phyloP scores from a whole-genome alignment of 53 echinoderm and acorn worm genomes.

The Apostichopus leukothele region DNA sequence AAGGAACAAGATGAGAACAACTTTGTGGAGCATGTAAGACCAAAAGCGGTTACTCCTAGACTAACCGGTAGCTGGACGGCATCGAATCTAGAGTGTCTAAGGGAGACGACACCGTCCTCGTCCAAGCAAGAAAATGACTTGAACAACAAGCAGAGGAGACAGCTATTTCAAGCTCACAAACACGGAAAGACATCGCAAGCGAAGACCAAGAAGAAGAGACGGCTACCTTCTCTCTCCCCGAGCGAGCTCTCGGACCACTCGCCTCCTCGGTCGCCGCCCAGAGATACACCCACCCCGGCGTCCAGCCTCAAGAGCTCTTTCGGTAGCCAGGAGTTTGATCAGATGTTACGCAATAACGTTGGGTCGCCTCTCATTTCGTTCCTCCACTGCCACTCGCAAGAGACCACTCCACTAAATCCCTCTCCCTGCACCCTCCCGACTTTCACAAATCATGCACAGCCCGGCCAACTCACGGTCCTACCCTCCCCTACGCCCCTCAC shows the following conservation, averaged over 20 bases:
- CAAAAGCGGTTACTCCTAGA: not conserved
- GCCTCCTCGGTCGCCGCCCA: not conserved
- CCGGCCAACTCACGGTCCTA: not conserved
- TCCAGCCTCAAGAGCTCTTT: constrained; percentile 25
- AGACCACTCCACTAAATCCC: not conserved
- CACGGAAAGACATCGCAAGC: not conserved
- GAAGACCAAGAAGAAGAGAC: not conserved
- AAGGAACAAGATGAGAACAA: not conserved
- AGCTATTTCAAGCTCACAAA: not conserved
- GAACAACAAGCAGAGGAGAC: constrained; percentile 32
- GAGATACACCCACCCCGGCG: not conserved
- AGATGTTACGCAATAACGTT: constrained; percentile 43
- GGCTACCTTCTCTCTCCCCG: not conserved
- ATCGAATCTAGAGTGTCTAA: not conserved
- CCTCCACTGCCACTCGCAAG: constrained; percentile 19
- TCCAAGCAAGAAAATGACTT: not conserved
- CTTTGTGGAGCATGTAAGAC: not conserved
- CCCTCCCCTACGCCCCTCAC: constrained; percentile 35
- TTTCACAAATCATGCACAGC: constrained; percentile 12
- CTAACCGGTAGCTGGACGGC: not conserved
- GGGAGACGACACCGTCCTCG: not conserved
- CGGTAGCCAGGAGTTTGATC: constrained; percentile 40
- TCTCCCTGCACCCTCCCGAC: not conserved
- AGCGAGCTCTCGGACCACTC: not conserved
- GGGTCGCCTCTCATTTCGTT: constrained; percentile 37